These are phyloP conservation scores for Ferdinandea cuprea DNA, from an alignment of 2,888 invertebrate species.

Conservation along the genomic window DNA sequence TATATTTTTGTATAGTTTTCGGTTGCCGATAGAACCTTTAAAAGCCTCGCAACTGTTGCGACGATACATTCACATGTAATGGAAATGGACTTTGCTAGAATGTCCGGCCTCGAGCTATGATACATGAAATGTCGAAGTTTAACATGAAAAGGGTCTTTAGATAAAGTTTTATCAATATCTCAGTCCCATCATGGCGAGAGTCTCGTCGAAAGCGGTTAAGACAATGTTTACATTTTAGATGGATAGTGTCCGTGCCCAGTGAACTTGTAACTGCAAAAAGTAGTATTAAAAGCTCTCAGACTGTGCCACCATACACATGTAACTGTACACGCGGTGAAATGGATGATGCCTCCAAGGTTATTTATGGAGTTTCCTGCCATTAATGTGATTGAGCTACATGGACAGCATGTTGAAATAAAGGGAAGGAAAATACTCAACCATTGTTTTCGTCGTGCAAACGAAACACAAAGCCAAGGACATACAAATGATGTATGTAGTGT, in stretches of 20 bases:
- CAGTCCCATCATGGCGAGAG: neutral
- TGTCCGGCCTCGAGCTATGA: constrained; percentile 4
- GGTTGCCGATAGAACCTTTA: constrained; percentile 8
- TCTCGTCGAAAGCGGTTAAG: neutral
- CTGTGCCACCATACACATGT: neutral
- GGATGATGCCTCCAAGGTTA: neutral
- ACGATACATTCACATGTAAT: constrained; percentile 19
- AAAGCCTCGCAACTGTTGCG: constrained; percentile 9
- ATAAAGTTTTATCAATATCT: neutral
- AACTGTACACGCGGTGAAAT: neutral
- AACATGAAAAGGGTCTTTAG: constrained; percentile 11
- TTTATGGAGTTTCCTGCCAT: neutral
- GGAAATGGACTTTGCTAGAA: constrained; percentile 13
- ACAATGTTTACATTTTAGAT: neutral
- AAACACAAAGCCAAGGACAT: neutral
- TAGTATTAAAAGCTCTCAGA: neutral
- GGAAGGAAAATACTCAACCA: neutral
- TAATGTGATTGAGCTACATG: neutral
- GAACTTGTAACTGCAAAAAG: neutral
- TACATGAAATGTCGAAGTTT: constrained; percentile 22
- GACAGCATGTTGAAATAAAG: neutral
- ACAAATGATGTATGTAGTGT: too few species aligned
- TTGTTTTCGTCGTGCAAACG: neutral
- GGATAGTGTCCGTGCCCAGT: neutral
- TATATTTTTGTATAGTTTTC: neutral